Evolutionary conservation across 2,888 invertebrate species (phyloP).

Genomic region (Drosophila rubida): DNA sequence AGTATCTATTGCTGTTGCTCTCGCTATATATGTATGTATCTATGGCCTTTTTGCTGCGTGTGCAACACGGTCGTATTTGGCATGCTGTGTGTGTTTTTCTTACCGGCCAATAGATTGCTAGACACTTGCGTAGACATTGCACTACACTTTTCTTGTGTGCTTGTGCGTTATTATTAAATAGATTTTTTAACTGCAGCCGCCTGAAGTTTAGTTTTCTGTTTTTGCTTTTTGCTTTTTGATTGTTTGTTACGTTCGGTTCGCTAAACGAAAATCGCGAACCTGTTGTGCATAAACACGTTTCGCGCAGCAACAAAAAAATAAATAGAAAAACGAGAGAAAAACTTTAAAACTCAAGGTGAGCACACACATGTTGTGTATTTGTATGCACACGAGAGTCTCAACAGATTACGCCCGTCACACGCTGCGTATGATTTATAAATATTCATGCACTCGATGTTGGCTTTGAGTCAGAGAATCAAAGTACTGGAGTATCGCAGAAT

Average conservation of each 20-base stretch:
- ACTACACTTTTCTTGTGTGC: conserved; percentile 12
- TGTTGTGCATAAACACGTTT: conserved; percentile 72
- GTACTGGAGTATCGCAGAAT: conserved; percentile 15
- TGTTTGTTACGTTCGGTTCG: conserved; percentile 7
- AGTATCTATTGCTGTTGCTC: conserved; percentile 1
- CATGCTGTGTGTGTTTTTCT: conserved; percentile 40
- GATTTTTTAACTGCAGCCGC: conserved; percentile 11
- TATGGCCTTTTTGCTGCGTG: conserved; percentile 16
- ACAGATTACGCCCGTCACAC: conserved; percentile 51
- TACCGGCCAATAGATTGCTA: conserved; percentile 79
- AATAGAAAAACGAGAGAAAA: conserved; percentile 33
- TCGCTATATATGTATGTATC: background rate
- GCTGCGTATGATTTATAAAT: conserved; percentile 77
- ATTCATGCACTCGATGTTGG: conserved; percentile 61
- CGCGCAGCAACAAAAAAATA: background rate
- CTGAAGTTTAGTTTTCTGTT: conserved; percentile 12
- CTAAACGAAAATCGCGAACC: conserved; percentile 46
- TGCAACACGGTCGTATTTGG: conserved; percentile 28
- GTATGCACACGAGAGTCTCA: conserved; percentile 21
- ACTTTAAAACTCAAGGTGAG: conserved; percentile 59
- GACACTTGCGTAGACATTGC: conserved; percentile 81
- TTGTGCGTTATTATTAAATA: conserved; percentile 13
- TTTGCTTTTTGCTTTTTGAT: conserved; percentile 19
- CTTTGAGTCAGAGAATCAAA: conserved; percentile 13
- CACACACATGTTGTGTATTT: conserved; percentile 18